These are phyloP conservation scores for Chelon auratus DNA, from an alignment of 2,797 vertebrate species.

Conservation along the genomic window DNA sequence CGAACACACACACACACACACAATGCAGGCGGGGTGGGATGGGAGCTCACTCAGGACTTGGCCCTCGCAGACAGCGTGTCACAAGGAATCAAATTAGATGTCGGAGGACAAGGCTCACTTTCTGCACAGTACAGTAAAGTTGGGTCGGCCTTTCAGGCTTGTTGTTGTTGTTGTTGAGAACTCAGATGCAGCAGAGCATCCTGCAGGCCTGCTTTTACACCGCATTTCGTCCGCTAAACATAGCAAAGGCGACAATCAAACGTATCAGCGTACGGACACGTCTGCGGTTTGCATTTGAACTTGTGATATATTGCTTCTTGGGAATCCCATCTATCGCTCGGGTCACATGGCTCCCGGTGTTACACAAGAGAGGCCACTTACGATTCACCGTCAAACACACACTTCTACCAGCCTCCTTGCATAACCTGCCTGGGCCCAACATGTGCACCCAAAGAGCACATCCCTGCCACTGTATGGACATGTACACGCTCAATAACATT, in stretches of 20 bases:
- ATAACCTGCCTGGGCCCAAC: conserved; percentile 1
- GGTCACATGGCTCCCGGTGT: conserved; percentile 42
- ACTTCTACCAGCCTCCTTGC: neutral
- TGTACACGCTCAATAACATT: conserved; percentile 28
- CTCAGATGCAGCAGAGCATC: conserved; percentile 16
- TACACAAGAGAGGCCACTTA: conserved; percentile 30
- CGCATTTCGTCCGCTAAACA: no score
- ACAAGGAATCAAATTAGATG: conserved; percentile 70
- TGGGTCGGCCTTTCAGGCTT: conserved; percentile 37
- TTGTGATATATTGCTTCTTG: conserved; percentile 56
- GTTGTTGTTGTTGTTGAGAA: conserved; percentile 10
- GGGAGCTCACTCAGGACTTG: conserved; percentile 52
- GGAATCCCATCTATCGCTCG: conserved; percentile 40
- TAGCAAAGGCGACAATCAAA: conserved; percentile 8
- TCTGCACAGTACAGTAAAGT: conserved; percentile 34
- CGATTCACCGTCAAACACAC: conserved; percentile 18
- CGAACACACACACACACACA: conserved; percentile 14
- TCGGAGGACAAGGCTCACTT: conserved; percentile 51
- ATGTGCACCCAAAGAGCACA: neutral
- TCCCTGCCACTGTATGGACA: conserved; percentile 3
- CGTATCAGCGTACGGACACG: conserved; percentile 35
- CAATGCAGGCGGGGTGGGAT: conserved; percentile 27
- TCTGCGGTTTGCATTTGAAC: conserved; percentile 45
- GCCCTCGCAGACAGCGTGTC: conserved; percentile 52
- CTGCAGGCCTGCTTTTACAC: conserved; percentile 8